Evolutionary conservation across 2,113 vertebrate species (phyloP), one percentile per base, ranked within the genome.

Genomic region (Menidia beryllina): DNA sequence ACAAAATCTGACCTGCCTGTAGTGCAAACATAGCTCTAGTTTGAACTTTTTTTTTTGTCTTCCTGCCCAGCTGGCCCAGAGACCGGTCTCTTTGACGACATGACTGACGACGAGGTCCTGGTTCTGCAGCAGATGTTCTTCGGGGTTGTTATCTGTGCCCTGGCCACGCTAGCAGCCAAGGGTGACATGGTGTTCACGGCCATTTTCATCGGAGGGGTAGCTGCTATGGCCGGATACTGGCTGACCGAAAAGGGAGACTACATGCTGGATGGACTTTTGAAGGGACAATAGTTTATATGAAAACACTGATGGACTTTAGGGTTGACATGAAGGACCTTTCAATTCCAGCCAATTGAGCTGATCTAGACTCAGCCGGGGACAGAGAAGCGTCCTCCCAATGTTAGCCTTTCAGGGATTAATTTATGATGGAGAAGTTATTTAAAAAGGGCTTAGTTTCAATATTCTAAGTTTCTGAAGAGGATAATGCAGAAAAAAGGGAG

Each of bases 121-220:
- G 97, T 99, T 25, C 93, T 99, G 79, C 97, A 98, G 93, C 98
- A 99, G 94, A 99, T 99, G 98, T 98, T 99, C 86, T 98, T 99
- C 0, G 97, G 98, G 0, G 95, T 97, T 25, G 94, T 99, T 52
- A 97, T 98, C 91, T 98, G 98, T 0, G 97, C 97, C 0, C 91
- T 99, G 0, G 98, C 98, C 47, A 99, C 98, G 0, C 91, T 99
- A 20, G 97, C 98, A 0, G 98, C 98, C 11, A 99, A 99, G 88
- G 98, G 98, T 0, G 97, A 99, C 92, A 96, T 99, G 96, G 98
- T 99, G 56, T 99, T 98, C 77, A 99, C 97, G 0, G 97, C 98
- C 81, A 98, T 99, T 90, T 99, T 99, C 87, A 99, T 99, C 0
- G 98, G 98, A 0, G 98, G 97, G 0, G 94, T 99, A 72, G 98